phyloP scores from a whole-genome alignment of 2,888 invertebrate species.

The Hemithea aestivaria region DNA sequence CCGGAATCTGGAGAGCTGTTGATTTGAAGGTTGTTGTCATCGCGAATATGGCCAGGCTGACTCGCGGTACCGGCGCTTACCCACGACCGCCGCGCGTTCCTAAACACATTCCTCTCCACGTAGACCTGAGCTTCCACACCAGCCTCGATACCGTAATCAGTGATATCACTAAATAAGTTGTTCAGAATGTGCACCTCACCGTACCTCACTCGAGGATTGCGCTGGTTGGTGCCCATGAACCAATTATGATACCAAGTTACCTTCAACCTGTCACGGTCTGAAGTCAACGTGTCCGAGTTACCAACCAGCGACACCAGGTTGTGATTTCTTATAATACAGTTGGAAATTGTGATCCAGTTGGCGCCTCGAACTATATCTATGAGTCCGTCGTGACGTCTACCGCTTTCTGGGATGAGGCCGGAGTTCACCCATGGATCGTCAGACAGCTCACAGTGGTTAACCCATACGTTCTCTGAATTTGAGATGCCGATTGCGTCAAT shows the following conservation, averaged over 20 bases:
- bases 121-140: constrained; percentile 12
- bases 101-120: constrained; percentile 18
- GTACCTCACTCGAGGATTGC: constrained; percentile 20
- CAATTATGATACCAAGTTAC: constrained; percentile 19
- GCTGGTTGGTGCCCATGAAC: constrained; percentile 17
- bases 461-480: not conserved
- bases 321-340: constrained; percentile 23
- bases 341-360: constrained; percentile 16
- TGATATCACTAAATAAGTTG: constrained; percentile 22
- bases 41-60: no score
- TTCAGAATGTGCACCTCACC: constrained; percentile 22
- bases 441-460: constrained; percentile 20
- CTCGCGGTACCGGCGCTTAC: no score
- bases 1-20: no score
- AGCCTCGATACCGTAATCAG: constrained; percentile 13
- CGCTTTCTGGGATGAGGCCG: not conserved
- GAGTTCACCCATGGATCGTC: constrained; percentile 23
- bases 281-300: constrained; percentile 15
- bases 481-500: constrained; percentile 13
- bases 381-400: constrained; percentile 22
- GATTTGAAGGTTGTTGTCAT: no score
- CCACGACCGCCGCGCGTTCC: constrained; percentile 17
- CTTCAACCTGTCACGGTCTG: constrained; percentile 14
- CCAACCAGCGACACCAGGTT: constrained; percentile 19
- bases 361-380: constrained; percentile 18